phyloP scores from a whole-genome alignment of 2,888 invertebrate genomes.

The Osmoderma eremita region DNA sequence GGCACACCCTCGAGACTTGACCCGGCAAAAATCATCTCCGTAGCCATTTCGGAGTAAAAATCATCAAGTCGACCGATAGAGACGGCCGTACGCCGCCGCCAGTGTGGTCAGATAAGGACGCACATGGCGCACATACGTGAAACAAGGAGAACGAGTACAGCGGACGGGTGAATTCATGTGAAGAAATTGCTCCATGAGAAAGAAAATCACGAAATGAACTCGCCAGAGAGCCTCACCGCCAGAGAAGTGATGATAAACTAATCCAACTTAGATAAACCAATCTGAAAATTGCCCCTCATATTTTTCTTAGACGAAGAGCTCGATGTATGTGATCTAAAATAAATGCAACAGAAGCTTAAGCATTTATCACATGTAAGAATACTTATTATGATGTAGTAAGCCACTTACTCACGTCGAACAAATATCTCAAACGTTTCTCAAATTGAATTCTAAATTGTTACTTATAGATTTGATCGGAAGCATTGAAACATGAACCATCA shows the following conservation, averaged over 20 bases:
- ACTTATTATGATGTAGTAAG: too few relatives aligned
- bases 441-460: too few relatives aligned
- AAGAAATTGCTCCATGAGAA: conserved; percentile 55
- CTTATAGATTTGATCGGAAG: too few relatives aligned
- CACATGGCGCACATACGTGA: conserved; percentile 42
- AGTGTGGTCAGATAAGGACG: conserved; percentile 49
- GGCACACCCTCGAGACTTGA: conserved; percentile 53
- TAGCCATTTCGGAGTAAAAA: conserved; percentile 57
- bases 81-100: conserved; percentile 41
- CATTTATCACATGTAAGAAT: too few relatives aligned
- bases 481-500: too few relatives aligned
- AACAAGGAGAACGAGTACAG: conserved; percentile 48
- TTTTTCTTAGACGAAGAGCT: conserved; percentile 36
- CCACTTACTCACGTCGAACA: too few relatives aligned
- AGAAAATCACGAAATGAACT: conserved; percentile 56
- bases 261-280: conserved; percentile 52
- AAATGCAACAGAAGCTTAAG: not conserved
- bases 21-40: conserved; percentile 59
- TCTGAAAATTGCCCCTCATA: conserved; percentile 46
- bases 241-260: conserved; percentile 54
- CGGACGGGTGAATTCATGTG: conserved; percentile 53
- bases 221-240: conserved; percentile 47
- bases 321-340: conserved; percentile 22
- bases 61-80: conserved; percentile 55
- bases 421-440: too few relatives aligned